These are phyloP conservation scores for Sapajus apella DNA, from an alignment of 2,113 vertebrate genomes.

Conservation along the genomic window DNA sequence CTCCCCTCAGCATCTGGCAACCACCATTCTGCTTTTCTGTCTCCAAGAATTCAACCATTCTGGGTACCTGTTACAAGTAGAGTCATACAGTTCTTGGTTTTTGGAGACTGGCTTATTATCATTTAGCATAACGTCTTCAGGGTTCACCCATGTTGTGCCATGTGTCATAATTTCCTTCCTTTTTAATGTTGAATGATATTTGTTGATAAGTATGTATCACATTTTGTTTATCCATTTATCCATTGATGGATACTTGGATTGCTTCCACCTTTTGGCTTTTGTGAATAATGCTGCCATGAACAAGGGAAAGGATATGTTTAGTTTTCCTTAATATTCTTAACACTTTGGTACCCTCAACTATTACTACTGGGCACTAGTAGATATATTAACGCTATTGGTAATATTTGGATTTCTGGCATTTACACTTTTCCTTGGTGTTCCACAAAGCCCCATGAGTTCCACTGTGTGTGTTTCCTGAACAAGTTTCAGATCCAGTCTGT, in stretches of 20 bases:
- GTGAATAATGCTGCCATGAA: not conserved
- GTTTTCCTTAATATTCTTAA: not conserved
- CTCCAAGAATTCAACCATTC: not conserved
- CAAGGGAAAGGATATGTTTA: not conserved
- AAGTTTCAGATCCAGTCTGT: not conserved
- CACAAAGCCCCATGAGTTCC: not conserved
- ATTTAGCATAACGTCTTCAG: not conserved
- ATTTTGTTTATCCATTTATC: not conserved
- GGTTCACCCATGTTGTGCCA: not conserved
- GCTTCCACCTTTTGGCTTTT: not conserved
- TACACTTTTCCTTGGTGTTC: not conserved
- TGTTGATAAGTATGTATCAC: too few species aligned
- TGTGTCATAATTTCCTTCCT: not conserved
- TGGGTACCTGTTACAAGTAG: not conserved
- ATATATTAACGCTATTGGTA: not conserved
- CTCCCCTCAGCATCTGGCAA: not conserved
- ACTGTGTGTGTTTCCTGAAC: not conserved
- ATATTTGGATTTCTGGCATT: not conserved
- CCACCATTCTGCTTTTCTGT: not conserved
- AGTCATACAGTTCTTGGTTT: not conserved
- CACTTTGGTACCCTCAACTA: not conserved
- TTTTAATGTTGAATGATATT: not conserved
- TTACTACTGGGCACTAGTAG: not conserved
- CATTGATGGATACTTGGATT: not conserved
- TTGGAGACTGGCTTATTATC: not conserved